phyloP scores from a whole-genome alignment of 92 coral and sea anemone genomes.

The Porites divaricata region DNA sequence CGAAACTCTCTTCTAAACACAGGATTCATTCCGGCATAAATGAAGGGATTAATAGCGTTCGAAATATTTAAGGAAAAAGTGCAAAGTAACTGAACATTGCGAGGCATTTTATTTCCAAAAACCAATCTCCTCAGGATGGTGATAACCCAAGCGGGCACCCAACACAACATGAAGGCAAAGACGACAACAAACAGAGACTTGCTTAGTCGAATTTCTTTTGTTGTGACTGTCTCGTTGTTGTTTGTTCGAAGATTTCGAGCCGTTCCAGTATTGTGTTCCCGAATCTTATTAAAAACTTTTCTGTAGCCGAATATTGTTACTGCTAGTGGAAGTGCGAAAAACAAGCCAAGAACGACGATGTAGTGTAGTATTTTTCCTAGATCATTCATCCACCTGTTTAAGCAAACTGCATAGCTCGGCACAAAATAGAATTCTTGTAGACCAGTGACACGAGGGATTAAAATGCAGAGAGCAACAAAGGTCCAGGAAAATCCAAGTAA shows the following conservation, averaged over 20 bases:
- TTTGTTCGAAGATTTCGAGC: background rate
- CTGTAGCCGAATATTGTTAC: background rate
- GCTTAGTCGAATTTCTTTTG: background rate
- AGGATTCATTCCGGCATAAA: conserved; percentile 6
- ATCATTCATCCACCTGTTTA: too few relatives aligned
- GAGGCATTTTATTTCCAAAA: background rate
- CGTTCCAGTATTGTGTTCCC: background rate
- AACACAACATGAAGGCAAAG: conserved; percentile 6
- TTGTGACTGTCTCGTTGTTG: background rate
- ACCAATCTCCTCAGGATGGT: background rate
- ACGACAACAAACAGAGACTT: background rate
- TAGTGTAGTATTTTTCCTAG: too few relatives aligned
- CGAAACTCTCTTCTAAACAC: background rate
- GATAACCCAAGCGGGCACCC: background rate
- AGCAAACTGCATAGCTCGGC: too few relatives aligned
- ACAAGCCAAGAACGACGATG: background rate
- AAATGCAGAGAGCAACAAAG: too few relatives aligned
- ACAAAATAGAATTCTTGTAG: too few relatives aligned
- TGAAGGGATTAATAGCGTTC: background rate
- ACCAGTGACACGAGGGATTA: too few relatives aligned
- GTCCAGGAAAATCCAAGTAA: too few relatives aligned
- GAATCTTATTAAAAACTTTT: background rate
- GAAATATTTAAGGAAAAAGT: background rate
- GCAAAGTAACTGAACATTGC: background rate
- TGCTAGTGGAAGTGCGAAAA: background rate